phyloP scores from a whole-genome alignment of 1,140 invertebrate species.

The Laupala kohalensis region DNA sequence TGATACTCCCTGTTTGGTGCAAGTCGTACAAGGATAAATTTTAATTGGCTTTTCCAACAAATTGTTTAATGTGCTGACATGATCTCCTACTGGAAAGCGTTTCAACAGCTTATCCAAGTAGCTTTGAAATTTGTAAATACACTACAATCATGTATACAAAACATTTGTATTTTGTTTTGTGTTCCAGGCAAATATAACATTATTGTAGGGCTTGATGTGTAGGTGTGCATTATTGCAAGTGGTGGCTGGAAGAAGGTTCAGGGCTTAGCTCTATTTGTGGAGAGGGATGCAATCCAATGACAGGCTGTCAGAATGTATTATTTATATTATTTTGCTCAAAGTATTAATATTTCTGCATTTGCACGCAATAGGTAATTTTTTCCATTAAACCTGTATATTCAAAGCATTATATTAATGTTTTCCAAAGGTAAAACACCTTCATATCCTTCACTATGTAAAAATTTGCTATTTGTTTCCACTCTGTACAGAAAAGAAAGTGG shows the following conservation, averaged over 20 bases:
- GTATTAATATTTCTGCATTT: not conserved
- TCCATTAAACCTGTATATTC: not conserved
- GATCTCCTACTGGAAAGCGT: not conserved
- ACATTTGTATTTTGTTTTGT: not conserved
- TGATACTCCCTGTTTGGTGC: not conserved
- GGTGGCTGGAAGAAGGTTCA: not conserved
- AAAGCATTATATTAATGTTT: not conserved
- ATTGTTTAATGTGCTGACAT: not conserved
- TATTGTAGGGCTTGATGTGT: not conserved
- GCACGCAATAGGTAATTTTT: not conserved
- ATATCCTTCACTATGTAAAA: not conserved
- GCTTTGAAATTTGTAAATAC: not conserved
- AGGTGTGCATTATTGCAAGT: not conserved
- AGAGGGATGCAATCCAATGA: not conserved
- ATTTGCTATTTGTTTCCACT: not conserved
- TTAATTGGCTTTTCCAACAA: not conserved
- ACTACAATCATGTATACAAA: not conserved
- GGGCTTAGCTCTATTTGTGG: not conserved
- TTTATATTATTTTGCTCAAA: no score
- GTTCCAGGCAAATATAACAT: not conserved
- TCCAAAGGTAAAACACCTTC: not conserved
- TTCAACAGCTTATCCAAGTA: not conserved
- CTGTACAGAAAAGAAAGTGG: not conserved
- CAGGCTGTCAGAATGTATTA: no score
- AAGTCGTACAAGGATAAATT: not conserved